These are phyloP conservation scores for Hippocampus comes DNA, from an alignment of 2,113 vertebrate genomes.

Conservation along the genomic window DNA sequence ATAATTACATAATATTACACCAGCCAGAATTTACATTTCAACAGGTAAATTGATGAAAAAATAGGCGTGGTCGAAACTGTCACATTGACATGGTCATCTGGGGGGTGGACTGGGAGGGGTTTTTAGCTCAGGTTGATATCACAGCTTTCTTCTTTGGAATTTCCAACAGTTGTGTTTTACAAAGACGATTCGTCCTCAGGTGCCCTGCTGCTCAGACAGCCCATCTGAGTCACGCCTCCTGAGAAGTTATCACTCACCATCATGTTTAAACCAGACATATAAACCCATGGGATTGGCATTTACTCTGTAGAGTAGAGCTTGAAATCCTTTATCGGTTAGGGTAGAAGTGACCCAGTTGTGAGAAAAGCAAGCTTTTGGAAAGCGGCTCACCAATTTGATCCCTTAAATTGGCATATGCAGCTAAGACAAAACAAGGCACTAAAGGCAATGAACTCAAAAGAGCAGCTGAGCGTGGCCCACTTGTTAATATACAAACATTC, in stretches of 20 bases:
- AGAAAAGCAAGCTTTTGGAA: constrained; percentile 15
- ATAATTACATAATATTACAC: no score
- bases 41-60: no score
- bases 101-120: no score
- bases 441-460: not conserved
- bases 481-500: constrained; percentile 17
- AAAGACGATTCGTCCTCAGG: not conserved
- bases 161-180: not conserved
- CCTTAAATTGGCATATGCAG: constrained; percentile 12
- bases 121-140: not conserved
- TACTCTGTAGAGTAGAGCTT: constrained; percentile 1
- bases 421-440: constrained; percentile 18
- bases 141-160: not conserved
- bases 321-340: constrained; percentile 6
- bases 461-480: constrained; percentile 14
- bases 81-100: no score
- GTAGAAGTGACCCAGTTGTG: constrained; percentile 20
- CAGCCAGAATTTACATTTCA: no score
- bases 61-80: not conserved
- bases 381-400: constrained; percentile 25
- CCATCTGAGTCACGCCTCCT: not conserved
- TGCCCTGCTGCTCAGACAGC: not conserved
- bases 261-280: not conserved
- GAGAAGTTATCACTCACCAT: constrained; percentile 4
- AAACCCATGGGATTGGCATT: not conserved